A percentile compares a stretch with the other conserved stretches of the same genome.
phyloP scores from a whole-genome alignment of 2,113 vertebrate genomes.

The Rhipidura dahli region DNA sequence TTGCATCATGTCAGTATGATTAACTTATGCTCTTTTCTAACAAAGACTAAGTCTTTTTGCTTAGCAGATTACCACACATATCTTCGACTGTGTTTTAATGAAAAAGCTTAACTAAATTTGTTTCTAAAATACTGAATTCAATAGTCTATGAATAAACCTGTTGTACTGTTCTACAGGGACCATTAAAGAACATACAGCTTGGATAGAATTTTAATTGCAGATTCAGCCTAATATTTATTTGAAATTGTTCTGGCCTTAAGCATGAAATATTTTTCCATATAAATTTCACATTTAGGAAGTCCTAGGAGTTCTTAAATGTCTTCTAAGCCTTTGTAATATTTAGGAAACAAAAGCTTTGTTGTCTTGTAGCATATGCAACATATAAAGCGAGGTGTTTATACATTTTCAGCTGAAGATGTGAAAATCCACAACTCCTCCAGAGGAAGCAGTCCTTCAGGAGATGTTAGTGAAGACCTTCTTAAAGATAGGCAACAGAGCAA shows the following conservation, averaged over 20 bases:
- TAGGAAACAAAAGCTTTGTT: not conserved
- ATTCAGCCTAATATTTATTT: not conserved
- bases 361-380: not conserved
- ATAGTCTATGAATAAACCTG: not conserved
- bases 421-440: conserved; percentile 13
- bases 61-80: not conserved
- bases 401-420: conserved; percentile 56
- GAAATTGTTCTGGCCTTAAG: not conserved
- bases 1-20: not conserved
- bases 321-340: conserved; percentile 6
- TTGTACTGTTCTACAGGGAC: not conserved
- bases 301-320: conserved; percentile 2
- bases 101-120: not conserved
- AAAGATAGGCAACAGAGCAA: conserved; percentile 22
- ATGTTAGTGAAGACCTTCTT: not conserved
- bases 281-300: not conserved
- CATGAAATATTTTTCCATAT: not conserved
- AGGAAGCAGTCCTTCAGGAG: conserved; percentile 29
- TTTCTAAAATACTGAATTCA: not conserved
- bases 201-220: not conserved
- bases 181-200: not conserved
- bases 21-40: not conserved
- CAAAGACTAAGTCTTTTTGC: not conserved
- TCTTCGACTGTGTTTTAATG: not conserved
- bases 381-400: not conserved